Evolutionary conservation across 1,140 invertebrate species (phyloP).

Genomic region (Sogatella furcifera): DNA sequence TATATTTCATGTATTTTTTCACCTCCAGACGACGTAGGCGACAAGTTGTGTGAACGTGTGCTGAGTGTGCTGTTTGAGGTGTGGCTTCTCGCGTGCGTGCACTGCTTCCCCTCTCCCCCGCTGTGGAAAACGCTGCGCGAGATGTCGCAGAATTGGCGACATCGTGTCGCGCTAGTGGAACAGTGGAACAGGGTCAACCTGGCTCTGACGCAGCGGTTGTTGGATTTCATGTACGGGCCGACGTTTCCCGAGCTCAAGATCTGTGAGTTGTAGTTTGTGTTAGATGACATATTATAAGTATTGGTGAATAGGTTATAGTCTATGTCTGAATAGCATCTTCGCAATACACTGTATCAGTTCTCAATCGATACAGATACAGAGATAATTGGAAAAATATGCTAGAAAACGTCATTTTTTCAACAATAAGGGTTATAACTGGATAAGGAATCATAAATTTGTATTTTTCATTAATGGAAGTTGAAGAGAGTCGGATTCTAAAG

Average conservation of each 20-base stretch:
- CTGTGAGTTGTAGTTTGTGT: slow-evolving; percentile 43
- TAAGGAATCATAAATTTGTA: too few species aligned
- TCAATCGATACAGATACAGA: too few species aligned
- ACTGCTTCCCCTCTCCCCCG: slow-evolving; percentile 84
- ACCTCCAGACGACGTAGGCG: slow-evolving; percentile 73
- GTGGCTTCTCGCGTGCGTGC: slow-evolving; percentile 84
- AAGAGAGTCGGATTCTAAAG: too few species aligned
- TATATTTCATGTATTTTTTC: not conserved
- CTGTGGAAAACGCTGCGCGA: slow-evolving; percentile 93
- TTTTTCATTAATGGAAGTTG: too few species aligned
- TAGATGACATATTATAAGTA: too few species aligned
- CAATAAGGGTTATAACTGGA: too few species aligned
- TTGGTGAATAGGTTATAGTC: too few species aligned
- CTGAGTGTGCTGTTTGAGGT: slow-evolving; percentile 89
- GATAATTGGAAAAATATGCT: too few species aligned
- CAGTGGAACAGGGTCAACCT: slow-evolving; percentile 94
- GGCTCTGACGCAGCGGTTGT: slow-evolving; percentile 69
- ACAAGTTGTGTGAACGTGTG: slow-evolving; percentile 88
- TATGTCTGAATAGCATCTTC: too few species aligned
- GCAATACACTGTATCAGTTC: too few species aligned
- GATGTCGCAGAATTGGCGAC: slow-evolving; percentile 85
- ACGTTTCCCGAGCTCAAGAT: slow-evolving; percentile 77
- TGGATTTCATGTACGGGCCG: slow-evolving; percentile 82
- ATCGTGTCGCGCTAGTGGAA: slow-evolving; percentile 80
- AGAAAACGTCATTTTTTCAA: too few species aligned